A percentile compares a stretch with the other conserved stretches of the same genome.
Conservation (phyloP, 2,888 invertebrate genomes). For the Lottia gigantea region DNA sequence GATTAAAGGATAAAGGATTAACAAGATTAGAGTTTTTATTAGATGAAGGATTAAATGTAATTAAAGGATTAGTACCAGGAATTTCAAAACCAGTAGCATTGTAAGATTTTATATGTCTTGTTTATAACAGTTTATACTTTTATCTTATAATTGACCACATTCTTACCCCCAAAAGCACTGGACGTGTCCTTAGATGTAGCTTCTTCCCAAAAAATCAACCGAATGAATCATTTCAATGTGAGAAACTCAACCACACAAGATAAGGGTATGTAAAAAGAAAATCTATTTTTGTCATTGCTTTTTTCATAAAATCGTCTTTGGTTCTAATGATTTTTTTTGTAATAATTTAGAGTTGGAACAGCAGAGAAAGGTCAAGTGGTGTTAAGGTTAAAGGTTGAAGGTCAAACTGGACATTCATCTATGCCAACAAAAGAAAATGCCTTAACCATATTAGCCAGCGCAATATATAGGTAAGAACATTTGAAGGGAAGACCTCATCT, state of each 20-base stretch:
- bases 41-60: constrained; percentile 70
- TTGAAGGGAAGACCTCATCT: too few species aligned
- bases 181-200: too few species aligned
- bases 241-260: too few species aligned
- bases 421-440: constrained; percentile 69
- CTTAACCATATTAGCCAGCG: constrained; percentile 69
- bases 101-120: constrained; percentile 42
- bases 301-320: too few species aligned
- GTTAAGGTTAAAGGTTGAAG: constrained; percentile 66
- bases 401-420: constrained; percentile 70
- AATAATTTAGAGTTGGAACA: constrained; percentile 66
- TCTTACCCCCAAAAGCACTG: too few species aligned
- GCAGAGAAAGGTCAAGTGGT: constrained; percentile 70
- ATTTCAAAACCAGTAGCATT: constrained; percentile 65
- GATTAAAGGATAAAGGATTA: constrained; percentile 46
- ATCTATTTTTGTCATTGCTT: too few species aligned
- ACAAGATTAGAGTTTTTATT: constrained; percentile 69
- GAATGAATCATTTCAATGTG: too few species aligned
- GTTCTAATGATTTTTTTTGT: too few species aligned
- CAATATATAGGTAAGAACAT: constrained; percentile 62
- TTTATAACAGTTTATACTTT: too few species aligned
- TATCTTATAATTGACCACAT: too few species aligned
- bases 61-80: constrained; percentile 66
- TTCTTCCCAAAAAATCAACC: too few species aligned
- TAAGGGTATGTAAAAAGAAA: too few species aligned